Conservation (phyloP, 2,797 vertebrate genomes). For the Gymnoscopelus microlampas region DNA sequence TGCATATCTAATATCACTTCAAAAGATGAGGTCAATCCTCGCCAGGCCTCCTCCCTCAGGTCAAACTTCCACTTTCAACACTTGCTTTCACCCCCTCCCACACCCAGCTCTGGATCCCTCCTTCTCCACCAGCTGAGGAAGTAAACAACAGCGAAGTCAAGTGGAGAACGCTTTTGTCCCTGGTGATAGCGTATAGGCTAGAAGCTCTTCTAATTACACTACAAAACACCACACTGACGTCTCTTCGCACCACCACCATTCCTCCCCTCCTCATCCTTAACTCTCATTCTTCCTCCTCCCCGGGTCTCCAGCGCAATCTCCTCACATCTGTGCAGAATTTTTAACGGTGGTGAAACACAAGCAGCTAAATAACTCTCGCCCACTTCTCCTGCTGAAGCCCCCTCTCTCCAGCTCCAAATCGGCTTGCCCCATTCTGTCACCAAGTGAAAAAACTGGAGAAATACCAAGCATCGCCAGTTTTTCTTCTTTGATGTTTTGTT, state of each 20-base stretch:
- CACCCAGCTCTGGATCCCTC: constrained; percentile 11
- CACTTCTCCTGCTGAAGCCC: too few relatives aligned
- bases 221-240: constrained; percentile 52
- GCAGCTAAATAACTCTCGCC: constrained; percentile 14
- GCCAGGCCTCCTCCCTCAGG: constrained; percentile 24
- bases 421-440: too few relatives aligned
- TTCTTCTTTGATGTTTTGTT: too few relatives aligned
- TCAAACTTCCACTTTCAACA: constrained; percentile 7
- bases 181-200: constrained; percentile 40
- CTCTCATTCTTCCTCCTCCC: constrained; percentile 14
- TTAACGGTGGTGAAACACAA: constrained; percentile 34
- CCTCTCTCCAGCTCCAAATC: too few relatives aligned
- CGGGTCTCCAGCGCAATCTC: constrained; percentile 21
- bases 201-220: constrained; percentile 66
- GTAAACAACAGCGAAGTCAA: constrained; percentile 67
- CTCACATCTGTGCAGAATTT: constrained; percentile 36
- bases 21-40: constrained; percentile 21
- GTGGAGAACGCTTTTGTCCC: constrained; percentile 62
- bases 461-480: too few relatives aligned
- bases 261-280: constrained; percentile 24
- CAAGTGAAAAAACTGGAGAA: too few relatives aligned
- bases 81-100: constrained; percentile 20
- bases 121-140: constrained; percentile 59
- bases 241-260: constrained; percentile 24
- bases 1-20: constrained; percentile 15